Base-by-base conservation (phyloP, 2,797 vertebrate genomes). In the Tolypeutes matacus region DNA sequence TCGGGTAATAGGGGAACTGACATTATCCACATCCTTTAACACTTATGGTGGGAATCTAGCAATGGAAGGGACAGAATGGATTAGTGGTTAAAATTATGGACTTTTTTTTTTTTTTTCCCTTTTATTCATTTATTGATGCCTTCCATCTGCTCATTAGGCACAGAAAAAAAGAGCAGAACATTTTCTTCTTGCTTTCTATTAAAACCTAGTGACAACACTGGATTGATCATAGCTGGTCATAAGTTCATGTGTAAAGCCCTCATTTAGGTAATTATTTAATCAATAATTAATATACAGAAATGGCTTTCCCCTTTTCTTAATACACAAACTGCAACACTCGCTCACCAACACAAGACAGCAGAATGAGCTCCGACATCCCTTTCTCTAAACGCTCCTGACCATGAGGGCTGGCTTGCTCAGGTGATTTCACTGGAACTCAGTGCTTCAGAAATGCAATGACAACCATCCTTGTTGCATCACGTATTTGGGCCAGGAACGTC, bases 371-470 rank as follows among this genome's bases (percentile, higher is more conserved):
- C 17, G 42, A 23, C 7, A 81, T 62, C 49, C 42, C 49, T 58
- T 70, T 82, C 13, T 70, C 53, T 78, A 53, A 65, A 34, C n/a
- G 64, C 31, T 85, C n/a, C n/a, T n/a, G n/a, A 70, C 15, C 21
- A 36, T 11, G 1, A 64, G 29, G 29, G 25, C 81, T 53, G 49
- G 25, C n/a, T 89, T 46, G 46, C 77, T 60, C 58, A n/a, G 67
- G 36, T 42, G 31, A 64, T 42, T 60, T 90, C 29, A 60, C 92
- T 62, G 21, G 69, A 75, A 88, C 12, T 36, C 31, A 6, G 64
- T 5, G 69, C 46, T 92, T 70, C 73, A 62, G 51, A 94, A 96
- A 86, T 29, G 7, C 39, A 80, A 78, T 67, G 88, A 82, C 21
- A 76, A 82, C 6, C 64, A 73, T 82, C 87, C 85, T 76, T 51